Evolutionary conservation across 2,888 invertebrate genomes (phyloP).

Genomic region (Stegana nigrithorax): DNA sequence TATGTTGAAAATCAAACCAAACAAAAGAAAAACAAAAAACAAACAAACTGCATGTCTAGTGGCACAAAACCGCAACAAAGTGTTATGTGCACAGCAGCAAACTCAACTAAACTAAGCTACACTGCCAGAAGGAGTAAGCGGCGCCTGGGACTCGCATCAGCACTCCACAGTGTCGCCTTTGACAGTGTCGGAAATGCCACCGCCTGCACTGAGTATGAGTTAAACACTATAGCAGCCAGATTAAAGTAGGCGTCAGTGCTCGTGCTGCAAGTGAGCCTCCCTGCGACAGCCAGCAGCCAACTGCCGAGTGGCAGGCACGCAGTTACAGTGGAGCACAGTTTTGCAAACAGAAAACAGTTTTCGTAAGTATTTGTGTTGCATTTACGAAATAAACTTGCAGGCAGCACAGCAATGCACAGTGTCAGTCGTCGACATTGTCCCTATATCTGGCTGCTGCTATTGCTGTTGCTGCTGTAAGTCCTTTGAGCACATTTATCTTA

Average conservation of each 20-base stretch:
- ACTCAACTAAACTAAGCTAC: too few relatives aligned
- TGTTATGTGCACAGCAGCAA: too few relatives aligned
- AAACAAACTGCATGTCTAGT: slow-evolving; percentile 21
- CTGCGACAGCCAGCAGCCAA: too few relatives aligned
- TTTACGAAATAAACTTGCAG: slow-evolving; percentile 41
- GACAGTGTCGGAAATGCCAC: not conserved
- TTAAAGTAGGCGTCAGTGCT: too few relatives aligned
- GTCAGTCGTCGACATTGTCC: slow-evolving; percentile 2
- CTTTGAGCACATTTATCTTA: slow-evolving; percentile 62
- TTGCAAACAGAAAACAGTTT: slow-evolving; percentile 59
- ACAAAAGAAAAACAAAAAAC: not conserved
- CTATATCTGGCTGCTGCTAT: not conserved
- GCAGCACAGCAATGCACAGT: not conserved
- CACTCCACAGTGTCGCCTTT: not conserved
- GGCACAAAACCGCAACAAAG: slow-evolving; percentile 23
- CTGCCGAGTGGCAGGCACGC: too few relatives aligned
- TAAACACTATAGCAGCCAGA: too few relatives aligned
- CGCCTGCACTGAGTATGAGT: too few relatives aligned
- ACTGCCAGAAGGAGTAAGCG: not conserved
- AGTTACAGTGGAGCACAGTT: too few relatives aligned
- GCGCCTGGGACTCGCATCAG: slow-evolving; percentile 45
- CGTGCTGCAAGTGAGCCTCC: too few relatives aligned
- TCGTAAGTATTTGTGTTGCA: slow-evolving; percentile 59
- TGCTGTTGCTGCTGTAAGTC: slow-evolving; percentile 35
- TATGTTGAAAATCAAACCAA: too few relatives aligned